Conservation (phyloP, 2,797 vertebrate genomes). For the Gadopsis marmoratus region DNA sequence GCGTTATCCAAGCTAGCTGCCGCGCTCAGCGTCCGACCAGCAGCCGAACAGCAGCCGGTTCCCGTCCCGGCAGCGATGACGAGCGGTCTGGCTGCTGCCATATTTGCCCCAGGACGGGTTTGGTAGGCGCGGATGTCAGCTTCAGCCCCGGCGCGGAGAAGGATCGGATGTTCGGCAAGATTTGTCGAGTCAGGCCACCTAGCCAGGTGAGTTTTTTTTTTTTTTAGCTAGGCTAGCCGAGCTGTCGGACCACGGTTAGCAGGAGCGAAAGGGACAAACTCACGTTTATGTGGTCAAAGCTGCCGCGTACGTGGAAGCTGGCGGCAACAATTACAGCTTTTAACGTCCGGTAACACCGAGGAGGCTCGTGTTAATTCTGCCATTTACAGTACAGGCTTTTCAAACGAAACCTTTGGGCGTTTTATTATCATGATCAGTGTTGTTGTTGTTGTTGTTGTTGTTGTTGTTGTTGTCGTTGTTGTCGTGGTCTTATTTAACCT, state of each 20-base stretch:
- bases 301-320: too few species aligned
- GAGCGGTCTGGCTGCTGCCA: conserved; percentile 1
- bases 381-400: not conserved
- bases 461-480: too few species aligned
- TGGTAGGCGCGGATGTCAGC: conserved; percentile 13
- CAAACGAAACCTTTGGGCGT: too few species aligned
- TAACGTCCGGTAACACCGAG: not conserved
- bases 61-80: conserved; percentile 53
- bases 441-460: too few species aligned
- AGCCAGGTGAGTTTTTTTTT: conserved; percentile 49
- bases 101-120: not conserved
- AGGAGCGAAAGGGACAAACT: not conserved
- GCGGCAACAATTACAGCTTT: too few species aligned
- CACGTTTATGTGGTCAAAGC: too few species aligned
- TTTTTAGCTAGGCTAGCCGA: conserved; percentile 23
- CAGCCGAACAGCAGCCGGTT: conserved; percentile 27
- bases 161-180: conserved; percentile 19
- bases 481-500: not conserved
- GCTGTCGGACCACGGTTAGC: not conserved
- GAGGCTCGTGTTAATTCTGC: not conserved
- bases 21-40: conserved; percentile 3
- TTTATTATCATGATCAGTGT: too few species aligned
- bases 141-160: not conserved
- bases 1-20: conserved; percentile 23
- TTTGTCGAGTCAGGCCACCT: conserved; percentile 29